These are phyloP conservation scores for Martes flavigula DNA, from an alignment of 2,797 vertebrate species.

Conservation along the genomic window DNA sequence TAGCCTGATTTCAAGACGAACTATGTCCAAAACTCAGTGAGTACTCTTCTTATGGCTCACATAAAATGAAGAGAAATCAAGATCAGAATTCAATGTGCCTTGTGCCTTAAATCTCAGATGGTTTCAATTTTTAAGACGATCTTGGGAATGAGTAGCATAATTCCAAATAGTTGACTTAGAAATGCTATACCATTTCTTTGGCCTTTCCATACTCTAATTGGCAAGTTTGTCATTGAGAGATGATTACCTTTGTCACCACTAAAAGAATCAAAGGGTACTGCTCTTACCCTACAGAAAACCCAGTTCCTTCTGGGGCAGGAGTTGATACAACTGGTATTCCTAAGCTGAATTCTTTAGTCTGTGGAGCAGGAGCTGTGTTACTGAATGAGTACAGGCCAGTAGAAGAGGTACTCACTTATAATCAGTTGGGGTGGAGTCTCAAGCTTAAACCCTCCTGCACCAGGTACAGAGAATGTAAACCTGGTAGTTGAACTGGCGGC, in stretches of 20 bases:
- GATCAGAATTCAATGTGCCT: slow-evolving; percentile 15
- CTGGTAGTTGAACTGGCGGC: slow-evolving; percentile 65
- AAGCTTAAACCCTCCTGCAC: slow-evolving; percentile 82
- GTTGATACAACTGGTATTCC: slow-evolving; percentile 56
- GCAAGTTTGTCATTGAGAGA: slow-evolving; percentile 29
- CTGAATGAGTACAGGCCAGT: slow-evolving; percentile 79
- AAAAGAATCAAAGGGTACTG: slow-evolving; percentile 37
- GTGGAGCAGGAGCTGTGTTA: slow-evolving; percentile 48
- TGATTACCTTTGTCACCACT: neutral
- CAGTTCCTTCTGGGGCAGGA: slow-evolving; percentile 38
- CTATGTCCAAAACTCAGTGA: slow-evolving; percentile 22
- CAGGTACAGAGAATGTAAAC: slow-evolving; percentile 77
- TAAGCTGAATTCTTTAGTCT: slow-evolving; percentile 81
- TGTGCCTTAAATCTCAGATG: slow-evolving; percentile 37
- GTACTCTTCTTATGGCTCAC: neutral
- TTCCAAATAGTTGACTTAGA: slow-evolving; percentile 30
- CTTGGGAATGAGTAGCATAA: slow-evolving; percentile 24
- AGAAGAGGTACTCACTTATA: slow-evolving; percentile 68
- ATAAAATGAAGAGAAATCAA: slow-evolving; percentile 9
- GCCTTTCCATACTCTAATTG: neutral
- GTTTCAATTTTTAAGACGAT: slow-evolving; percentile 35
- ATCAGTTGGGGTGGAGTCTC: slow-evolving; percentile 70
- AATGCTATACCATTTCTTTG: neutral
- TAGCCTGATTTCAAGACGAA: slow-evolving; percentile 38
- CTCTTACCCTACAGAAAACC: slow-evolving; percentile 83